phyloP scores from a whole-genome alignment of 2,113 vertebrate genomes.

The Paradoxurus hermaphroditus region DNA sequence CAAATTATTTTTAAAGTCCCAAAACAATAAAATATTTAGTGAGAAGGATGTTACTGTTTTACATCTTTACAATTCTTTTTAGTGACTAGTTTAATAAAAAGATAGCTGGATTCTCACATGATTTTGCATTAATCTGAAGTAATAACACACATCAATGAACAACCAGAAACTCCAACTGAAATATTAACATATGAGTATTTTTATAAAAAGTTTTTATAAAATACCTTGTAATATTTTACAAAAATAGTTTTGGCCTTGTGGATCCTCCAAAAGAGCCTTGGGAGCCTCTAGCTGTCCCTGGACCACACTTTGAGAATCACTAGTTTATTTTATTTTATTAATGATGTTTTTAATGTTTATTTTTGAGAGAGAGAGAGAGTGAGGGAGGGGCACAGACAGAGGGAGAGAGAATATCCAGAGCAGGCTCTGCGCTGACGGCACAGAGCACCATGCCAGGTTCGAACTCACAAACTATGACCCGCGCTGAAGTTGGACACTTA shows the following conservation, averaged over 20 bases:
- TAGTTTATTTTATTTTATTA: no score
- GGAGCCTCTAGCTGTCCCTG: neutral
- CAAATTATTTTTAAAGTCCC: neutral
- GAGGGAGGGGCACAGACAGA: no score
- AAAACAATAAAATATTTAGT: neutral
- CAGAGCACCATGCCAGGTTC: no score
- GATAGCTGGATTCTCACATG: neutral
- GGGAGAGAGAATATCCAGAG: no score
- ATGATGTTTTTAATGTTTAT: no score
- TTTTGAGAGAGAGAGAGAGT: no score
- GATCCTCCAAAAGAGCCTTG: neutral
- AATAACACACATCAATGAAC: neutral
- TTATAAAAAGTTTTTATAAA: neutral
- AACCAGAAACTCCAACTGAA: neutral
- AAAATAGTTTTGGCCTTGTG: neutral
- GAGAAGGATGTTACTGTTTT: neutral
- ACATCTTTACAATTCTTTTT: neutral
- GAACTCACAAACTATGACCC: no score
- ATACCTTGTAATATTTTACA: no score
- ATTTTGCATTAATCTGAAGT: neutral
- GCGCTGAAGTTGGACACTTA: no score
- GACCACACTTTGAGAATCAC: neutral
- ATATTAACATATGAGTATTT: neutral
- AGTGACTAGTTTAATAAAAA: neutral
- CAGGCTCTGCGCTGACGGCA: no score